phyloP scores from a whole-genome alignment of 2,797 vertebrate genomes.

The Pelochelys cantorii region DNA sequence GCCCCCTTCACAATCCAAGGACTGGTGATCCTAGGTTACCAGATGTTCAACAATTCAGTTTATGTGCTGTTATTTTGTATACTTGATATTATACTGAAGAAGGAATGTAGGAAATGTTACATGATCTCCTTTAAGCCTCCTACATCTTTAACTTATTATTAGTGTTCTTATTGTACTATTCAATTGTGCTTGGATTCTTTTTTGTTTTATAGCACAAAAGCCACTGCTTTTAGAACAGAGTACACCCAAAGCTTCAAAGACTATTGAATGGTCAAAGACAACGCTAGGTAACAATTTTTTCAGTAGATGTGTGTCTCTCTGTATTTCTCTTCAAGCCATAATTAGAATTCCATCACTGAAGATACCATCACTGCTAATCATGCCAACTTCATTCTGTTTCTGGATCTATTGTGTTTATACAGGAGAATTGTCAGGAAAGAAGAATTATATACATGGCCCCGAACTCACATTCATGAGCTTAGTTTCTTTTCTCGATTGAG shows the following conservation, averaged over 20 bases:
- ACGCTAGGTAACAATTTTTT: conserved; percentile 80
- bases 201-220: conserved; percentile 67
- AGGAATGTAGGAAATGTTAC: neutral
- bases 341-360: conserved; percentile 44
- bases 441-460: neutral
- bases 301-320: conserved; percentile 46
- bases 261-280: conserved; percentile 78
- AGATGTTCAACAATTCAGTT: neutral
- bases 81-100: neutral
- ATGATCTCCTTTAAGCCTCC: neutral
- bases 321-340: conserved; percentile 41
- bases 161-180: neutral
- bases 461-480: neutral
- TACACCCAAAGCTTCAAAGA: conserved; percentile 79
- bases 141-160: neutral
- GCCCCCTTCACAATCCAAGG: neutral
- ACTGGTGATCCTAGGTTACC: neutral
- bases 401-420: neutral
- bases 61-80: neutral
- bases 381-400: conserved; percentile 14
- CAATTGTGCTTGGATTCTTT: conserved; percentile 9
- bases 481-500: neutral
- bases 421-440: neutral
- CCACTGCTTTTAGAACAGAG: conserved; percentile 71
- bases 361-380: conserved; percentile 40